Evolutionary conservation across 2,113 vertebrate genomes (phyloP), one percentile per base, ranked within the genome.

Genomic region (Alethe diademata): DNA sequence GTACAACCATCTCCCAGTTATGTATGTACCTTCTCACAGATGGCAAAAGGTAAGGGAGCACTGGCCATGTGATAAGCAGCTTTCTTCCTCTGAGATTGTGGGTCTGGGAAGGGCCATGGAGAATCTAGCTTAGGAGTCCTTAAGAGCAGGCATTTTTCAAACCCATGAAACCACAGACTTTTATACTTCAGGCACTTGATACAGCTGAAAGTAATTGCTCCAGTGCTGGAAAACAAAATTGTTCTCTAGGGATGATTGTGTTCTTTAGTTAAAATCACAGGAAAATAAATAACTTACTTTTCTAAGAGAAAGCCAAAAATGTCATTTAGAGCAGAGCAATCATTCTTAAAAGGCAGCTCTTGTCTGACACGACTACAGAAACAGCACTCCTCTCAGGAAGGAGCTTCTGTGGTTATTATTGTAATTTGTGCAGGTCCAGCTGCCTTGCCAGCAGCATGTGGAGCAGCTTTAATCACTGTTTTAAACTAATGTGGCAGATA

Each of bases 231-330:
- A 95, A 95, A 17, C 78, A 81, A 78, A 86, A 94, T 95, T 90
- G 71, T 92, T 96, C 96, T 95, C 90, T 80, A 74, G 96, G 90
- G 94, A 94, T 84, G 89, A 80, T 75, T 93, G 88, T 89, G 81
- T 87, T 95, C 92, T 96, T 95, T 97, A 92, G 89, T 94, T 95
- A 95, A 96, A 97, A 96, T 93, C 91, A 78, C 76, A 88, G 86
- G 69, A 95, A 97, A 97, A 97, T 96, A 97, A 97, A 96, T 97
- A 94, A 94, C 88, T 96, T 92, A 47, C 82, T 95, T 95, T 95
- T 94, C 87, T 79, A 89, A 88, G 92, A 88, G 89, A 92, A 96
- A 92, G 93, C 69, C 33, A 91, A 94, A 93, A 97, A 90, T 93
- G 92, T 97, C 94, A 93, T 92, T 97, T 94, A 93, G 78, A 93